Percentiles rank a stretch among this genome's conserved stretches.
Conservation (phyloP, 2,888 invertebrate genomes). For the Syrista parreyssii region DNA sequence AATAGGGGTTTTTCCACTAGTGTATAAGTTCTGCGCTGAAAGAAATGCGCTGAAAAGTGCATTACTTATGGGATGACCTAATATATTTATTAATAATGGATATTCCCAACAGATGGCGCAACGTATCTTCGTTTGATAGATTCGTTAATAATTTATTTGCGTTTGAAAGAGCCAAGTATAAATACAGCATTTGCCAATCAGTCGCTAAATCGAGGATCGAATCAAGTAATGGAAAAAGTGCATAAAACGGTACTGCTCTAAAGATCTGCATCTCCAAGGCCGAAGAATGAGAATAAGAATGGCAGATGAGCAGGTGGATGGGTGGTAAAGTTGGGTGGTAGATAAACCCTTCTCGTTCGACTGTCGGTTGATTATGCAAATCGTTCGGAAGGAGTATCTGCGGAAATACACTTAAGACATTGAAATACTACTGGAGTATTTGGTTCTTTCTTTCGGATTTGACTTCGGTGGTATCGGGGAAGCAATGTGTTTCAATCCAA, state of each 20-base stretch:
- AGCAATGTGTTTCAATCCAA: slow-evolving; percentile 5
- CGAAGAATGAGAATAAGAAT: not conserved
- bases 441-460: not conserved
- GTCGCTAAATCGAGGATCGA: not conserved
- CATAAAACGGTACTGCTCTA: not conserved
- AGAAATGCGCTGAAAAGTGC: too few relatives aligned
- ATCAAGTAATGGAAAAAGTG: slow-evolving; percentile 3
- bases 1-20: too few relatives aligned
- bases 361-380: slow-evolving; percentile 2
- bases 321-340: not conserved
- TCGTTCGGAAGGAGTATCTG: not conserved
- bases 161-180: not conserved
- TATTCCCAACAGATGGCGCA: not conserved
- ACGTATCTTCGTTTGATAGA: too few relatives aligned
- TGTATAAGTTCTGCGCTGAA: too few relatives aligned
- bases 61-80: too few relatives aligned
- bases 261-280: not conserved
- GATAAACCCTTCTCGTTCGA: not conserved
- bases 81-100: not conserved
- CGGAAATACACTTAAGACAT: not conserved
- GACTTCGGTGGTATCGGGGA: not conserved
- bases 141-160: not conserved
- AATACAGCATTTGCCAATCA: not conserved
- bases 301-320: not conserved
- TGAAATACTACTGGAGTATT: not conserved